These are phyloP conservation scores for Ctena decussata DNA, from an alignment of 2,888 invertebrate genomes.

Conservation along the genomic window DNA sequence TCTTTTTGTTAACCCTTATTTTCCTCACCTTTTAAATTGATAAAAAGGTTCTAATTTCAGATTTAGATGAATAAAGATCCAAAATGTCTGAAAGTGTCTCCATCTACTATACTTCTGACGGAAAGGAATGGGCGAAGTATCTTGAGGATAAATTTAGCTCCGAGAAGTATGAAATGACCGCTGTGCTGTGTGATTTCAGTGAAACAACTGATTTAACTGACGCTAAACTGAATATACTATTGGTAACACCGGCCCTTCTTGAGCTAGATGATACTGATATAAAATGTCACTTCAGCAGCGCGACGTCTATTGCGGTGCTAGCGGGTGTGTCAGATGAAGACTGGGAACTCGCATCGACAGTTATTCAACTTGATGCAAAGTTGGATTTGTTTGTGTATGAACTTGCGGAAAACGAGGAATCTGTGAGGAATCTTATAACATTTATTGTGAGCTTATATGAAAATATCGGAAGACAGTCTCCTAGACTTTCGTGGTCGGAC, in stretches of 20 bases:
- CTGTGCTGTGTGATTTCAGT: constrained; percentile 32
- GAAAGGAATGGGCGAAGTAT: constrained; percentile 52
- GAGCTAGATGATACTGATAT: background rate
- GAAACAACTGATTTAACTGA: background rate
- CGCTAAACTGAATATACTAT: background rate
- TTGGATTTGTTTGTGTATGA: background rate
- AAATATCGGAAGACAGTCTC: background rate
- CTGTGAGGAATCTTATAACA: background rate
- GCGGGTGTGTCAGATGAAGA: background rate
- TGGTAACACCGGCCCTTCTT: background rate
- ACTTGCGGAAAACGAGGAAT: background rate
- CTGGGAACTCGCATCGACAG: background rate
- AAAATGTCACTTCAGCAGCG: background rate
- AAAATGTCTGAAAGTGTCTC: background rate
- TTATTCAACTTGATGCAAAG: background rate
- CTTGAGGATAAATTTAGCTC: constrained; percentile 36
- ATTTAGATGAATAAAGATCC: too few relatives aligned
- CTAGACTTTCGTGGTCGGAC: background rate
- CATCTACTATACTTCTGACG: constrained; percentile 40
- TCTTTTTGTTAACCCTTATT: too few relatives aligned
- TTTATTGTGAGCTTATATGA: background rate
- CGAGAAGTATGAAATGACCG: constrained; percentile 42
- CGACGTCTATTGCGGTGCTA: background rate
- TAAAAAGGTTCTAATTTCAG: too few relatives aligned
- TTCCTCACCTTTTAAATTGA: too few relatives aligned